phyloP scores from a whole-genome alignment of 2,113 vertebrate species.

The Psilopsiagon aurifrons region DNA sequence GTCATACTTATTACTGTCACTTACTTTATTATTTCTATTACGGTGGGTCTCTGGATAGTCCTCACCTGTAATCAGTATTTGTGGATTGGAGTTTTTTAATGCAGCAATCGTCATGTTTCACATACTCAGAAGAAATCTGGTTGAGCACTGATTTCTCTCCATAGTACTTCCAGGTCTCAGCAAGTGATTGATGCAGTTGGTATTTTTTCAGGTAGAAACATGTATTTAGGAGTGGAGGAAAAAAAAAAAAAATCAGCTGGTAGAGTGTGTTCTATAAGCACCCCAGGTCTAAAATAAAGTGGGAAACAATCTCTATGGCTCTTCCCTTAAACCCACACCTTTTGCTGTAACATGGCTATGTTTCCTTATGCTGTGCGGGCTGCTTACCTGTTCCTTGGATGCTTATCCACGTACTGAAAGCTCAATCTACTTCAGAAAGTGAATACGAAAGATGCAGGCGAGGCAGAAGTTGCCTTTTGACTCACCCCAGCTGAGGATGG shows the following conservation, averaged over 20 bases:
- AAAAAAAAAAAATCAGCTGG: neutral
- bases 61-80: neutral
- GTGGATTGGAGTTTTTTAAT: neutral
- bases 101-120: neutral
- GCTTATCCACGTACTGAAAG: neutral
- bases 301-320: neutral
- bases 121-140: neutral
- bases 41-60: neutral
- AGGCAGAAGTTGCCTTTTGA: neutral
- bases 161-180: neutral
- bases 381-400: neutral
- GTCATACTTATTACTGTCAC: neutral
- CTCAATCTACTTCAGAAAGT: neutral
- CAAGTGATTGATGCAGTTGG: neutral
- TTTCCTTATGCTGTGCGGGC: neutral
- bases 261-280: neutral
- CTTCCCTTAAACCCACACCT: neutral
- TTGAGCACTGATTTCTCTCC: neutral
- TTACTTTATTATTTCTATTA: neutral
- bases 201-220: neutral
- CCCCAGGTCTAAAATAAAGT: neutral
- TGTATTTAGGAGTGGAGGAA: neutral
- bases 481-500: neutral
- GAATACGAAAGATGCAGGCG: fast-evolving
- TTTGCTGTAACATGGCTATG: neutral